Percentiles rank a stretch among this genome's conserved stretches.
phyloP scores from a whole-genome alignment of 2,113 vertebrate species.

The Hippopotamus amphibius region DNA sequence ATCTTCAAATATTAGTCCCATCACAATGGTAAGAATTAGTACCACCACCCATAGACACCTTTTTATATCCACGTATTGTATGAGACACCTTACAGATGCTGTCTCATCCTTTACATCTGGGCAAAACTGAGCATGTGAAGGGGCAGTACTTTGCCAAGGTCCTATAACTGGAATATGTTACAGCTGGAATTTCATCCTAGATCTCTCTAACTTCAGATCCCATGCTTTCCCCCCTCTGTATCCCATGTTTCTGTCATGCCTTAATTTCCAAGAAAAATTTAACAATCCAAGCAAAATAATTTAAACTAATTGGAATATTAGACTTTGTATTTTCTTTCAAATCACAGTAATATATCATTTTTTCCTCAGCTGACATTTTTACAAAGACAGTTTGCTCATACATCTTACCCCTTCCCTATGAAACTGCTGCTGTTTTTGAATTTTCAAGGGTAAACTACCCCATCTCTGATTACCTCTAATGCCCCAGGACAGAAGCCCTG shows the following conservation, averaged over 20 bases:
- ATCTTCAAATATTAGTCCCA: background rate
- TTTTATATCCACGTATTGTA: background rate
- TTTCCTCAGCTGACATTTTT: slow-evolving; percentile 21
- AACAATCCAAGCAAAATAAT: background rate
- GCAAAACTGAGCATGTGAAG: background rate
- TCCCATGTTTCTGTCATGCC: background rate
- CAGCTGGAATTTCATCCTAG: background rate
- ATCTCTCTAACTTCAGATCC: background rate
- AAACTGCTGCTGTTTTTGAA: background rate
- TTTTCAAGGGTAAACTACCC: background rate
- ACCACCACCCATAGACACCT: background rate
- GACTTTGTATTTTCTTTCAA: slow-evolving; percentile 39
- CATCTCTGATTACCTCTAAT: background rate
- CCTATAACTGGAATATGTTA: background rate
- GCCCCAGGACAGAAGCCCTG: background rate
- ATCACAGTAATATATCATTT: background rate
- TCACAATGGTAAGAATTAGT: background rate
- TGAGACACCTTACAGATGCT: background rate
- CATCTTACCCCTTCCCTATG: background rate
- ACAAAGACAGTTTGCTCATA: background rate
- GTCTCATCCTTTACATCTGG: background rate
- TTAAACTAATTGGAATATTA: background rate
- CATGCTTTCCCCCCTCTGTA: background rate
- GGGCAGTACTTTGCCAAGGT: background rate
- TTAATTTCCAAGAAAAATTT: slow-evolving; percentile 44